phyloP scores from a whole-genome alignment of 92 coral and sea anemone genomes.

The Heteractis magnifica region DNA sequence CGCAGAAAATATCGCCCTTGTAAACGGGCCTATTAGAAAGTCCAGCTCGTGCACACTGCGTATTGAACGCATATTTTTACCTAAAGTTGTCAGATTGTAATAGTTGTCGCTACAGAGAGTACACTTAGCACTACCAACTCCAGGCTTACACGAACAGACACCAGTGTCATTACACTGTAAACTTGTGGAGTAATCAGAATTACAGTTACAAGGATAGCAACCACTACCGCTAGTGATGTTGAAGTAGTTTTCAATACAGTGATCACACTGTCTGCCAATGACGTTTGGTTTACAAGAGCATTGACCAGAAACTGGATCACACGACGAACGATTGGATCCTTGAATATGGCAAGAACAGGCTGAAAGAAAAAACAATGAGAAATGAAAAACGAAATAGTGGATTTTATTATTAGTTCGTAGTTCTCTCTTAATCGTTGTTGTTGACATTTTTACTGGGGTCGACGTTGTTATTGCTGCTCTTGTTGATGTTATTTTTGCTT shows the following conservation, averaged over 20 bases:
- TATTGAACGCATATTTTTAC: constrained; percentile 24
- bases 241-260: constrained; percentile 59
- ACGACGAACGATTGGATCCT: constrained; percentile 72
- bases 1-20: too few species aligned
- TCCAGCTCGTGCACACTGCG: not conserved
- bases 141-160: constrained; percentile 71
- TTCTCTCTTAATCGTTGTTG: too few species aligned
- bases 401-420: too few species aligned
- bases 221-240: constrained; percentile 80
- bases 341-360: constrained; percentile 72
- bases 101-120: constrained; percentile 65
- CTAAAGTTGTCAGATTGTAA: constrained; percentile 73
- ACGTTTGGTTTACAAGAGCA: constrained; percentile 77
- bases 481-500: too few species aligned
- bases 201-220: constrained; percentile 80
- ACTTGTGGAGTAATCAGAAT: constrained; percentile 55
- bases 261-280: constrained; percentile 62
- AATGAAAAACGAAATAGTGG: not conserved
- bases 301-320: constrained; percentile 77
- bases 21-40: constrained; percentile 18
- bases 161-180: constrained; percentile 74
- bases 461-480: too few species aligned
- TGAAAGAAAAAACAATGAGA: constrained; percentile 5
- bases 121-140: constrained; percentile 72
- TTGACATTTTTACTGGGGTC: too few species aligned